Evolutionary conservation across 2,888 invertebrate genomes (phyloP).

Genomic region (Cheilosia soror): DNA sequence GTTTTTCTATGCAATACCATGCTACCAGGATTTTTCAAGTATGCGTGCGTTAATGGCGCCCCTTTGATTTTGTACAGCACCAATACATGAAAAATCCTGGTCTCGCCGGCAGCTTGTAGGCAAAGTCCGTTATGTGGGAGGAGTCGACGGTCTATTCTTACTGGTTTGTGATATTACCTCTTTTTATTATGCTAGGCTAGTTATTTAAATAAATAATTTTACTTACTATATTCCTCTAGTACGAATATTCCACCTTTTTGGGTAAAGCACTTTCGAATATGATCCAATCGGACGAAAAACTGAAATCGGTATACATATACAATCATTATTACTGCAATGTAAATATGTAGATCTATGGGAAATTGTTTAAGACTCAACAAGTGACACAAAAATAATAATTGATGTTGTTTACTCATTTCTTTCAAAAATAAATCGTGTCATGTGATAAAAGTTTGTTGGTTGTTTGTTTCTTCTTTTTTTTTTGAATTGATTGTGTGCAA

Average conservation of each 20-base stretch:
- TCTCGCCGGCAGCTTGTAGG: no score
- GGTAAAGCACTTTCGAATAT: slow-evolving; percentile 99
- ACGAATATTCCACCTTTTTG: slow-evolving; percentile 99
- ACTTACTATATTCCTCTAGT: slow-evolving; percentile 99
- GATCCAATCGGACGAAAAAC: slow-evolving; percentile 99
- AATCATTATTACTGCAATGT: slow-evolving; percentile 12
- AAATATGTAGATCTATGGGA: background rate
- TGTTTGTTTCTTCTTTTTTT: background rate
- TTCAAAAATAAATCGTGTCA: slow-evolving; percentile 37
- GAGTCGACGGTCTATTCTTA: no score
- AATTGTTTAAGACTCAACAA: slow-evolving; percentile 25
- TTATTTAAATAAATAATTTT: background rate
- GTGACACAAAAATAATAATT: slow-evolving; percentile 45
- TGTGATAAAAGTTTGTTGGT: slow-evolving; percentile 38
- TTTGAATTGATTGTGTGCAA: slow-evolving; percentile 47
- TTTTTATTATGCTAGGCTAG: no score
- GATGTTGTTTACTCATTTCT: slow-evolving; percentile 16
- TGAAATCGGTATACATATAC: slow-evolving; percentile 86
- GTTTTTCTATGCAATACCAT: no score
- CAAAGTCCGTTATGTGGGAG: no score
- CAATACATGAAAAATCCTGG: no score
- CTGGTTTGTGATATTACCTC: no score
- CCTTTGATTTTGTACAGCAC: no score
- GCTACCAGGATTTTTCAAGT: no score
- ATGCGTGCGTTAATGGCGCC: no score